These are phyloP conservation scores for Nymphalis urticae DNA, from an alignment of 2,888 invertebrate genomes.

Conservation along the genomic window DNA sequence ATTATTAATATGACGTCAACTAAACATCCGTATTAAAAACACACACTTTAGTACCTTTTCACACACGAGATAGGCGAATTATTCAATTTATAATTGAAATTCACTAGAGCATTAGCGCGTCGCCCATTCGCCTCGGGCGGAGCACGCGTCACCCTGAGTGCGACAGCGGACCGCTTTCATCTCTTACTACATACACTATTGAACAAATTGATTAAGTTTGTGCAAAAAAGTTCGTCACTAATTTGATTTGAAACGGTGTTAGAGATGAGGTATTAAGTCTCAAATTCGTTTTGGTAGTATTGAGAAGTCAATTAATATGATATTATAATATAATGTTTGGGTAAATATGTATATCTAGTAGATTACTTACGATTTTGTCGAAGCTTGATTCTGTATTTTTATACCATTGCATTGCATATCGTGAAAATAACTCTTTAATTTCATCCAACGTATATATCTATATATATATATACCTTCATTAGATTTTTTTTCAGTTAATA, in stretches of 20 bases:
- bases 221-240: slow-evolving; percentile 2
- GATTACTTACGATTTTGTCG: too few species aligned
- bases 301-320: not conserved
- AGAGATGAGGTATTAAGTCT: not conserved
- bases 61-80: slow-evolving; percentile 32
- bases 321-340: too few species aligned
- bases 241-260: slow-evolving; percentile 4
- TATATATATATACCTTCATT: too few species aligned
- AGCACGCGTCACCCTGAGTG: slow-evolving; percentile 39
- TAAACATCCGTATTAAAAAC: not conserved
- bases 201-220: slow-evolving; percentile 22
- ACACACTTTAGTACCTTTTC: not conserved
- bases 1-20: not conserved
- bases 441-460: too few species aligned
- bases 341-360: too few species aligned
- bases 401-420: too few species aligned
- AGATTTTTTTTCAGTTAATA: too few species aligned
- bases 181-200: slow-evolving; percentile 17
- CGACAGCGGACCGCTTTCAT: slow-evolving; percentile 29
- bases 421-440: too few species aligned
- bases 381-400: too few species aligned
- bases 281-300: not conserved
- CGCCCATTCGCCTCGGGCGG: slow-evolving; percentile 33
- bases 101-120: slow-evolving; percentile 33
- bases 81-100: slow-evolving; percentile 44